Conservation (phyloP, 2,888 invertebrate genomes). For the Micropterix aruncella region DNA sequence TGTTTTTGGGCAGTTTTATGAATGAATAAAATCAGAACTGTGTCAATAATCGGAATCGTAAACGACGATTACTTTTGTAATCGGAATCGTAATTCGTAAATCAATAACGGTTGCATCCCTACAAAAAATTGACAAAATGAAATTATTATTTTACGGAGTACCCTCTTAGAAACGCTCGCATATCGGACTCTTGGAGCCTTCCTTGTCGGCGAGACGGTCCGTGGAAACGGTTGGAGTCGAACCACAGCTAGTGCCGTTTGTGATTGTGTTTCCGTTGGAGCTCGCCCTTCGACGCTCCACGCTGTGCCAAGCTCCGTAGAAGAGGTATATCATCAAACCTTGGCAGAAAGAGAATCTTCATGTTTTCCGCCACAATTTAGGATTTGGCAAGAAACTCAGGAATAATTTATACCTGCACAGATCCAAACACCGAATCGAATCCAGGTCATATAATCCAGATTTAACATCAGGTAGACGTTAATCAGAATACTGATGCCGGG, state of each 20-base stretch:
- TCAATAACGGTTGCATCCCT: too few relatives aligned
- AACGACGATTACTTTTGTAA: too few relatives aligned
- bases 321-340: slow-evolving; percentile 60
- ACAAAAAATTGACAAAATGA: too few relatives aligned
- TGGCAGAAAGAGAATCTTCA: slow-evolving; percentile 12
- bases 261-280: background rate
- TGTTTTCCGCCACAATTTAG: background rate
- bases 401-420: slow-evolving; percentile 48
- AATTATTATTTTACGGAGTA: too few relatives aligned
- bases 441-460: slow-evolving; percentile 64
- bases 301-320: slow-evolving; percentile 61
- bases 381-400: too few relatives aligned
- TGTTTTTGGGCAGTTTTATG: too few relatives aligned
- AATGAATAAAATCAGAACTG: too few relatives aligned
- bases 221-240: background rate
- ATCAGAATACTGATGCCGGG: slow-evolving; percentile 71
- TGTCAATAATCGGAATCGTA: too few relatives aligned
- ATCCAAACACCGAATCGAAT: slow-evolving; percentile 76
- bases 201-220: background rate
- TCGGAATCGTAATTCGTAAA: too few relatives aligned
- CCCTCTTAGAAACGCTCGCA: too few relatives aligned
- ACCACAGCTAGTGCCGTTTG: background rate
- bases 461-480: slow-evolving; percentile 74
- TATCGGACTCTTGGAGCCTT: background rate
- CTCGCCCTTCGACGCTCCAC: slow-evolving; percentile 21